Base-by-base conservation (phyloP, 37 sponge, comb jelly and placozoan species). In the Spongilla lacustris region DNA sequence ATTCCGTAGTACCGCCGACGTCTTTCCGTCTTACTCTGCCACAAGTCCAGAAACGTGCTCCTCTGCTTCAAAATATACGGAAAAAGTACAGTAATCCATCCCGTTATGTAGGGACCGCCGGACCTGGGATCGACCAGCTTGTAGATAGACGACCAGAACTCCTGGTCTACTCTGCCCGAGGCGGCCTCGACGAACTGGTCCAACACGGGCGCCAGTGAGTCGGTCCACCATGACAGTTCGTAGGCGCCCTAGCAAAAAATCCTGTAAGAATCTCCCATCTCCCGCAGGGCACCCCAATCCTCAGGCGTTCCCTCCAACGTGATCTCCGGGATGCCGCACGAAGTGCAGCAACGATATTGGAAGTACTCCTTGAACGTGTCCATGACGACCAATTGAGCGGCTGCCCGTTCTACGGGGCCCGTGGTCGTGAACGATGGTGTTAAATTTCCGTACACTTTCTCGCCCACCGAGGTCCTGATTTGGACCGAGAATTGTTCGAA, bases 291-390 rank as follows among this genome's bases (percentile, higher is more conserved):
- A 36, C 79, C 70, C 92, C 92, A 92, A 74, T 92, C 92, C 12
- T 83, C 80, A 12, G 49, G 36, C 17, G 92, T 83, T 36, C 92
- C 92, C 46, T 84, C 84, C n/a, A 92, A 70, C 35, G 92, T 92
- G 29, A 92, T 83, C 71, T 83, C 84, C 35, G 92, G 92, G 28
- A 92, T 84, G 19, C 92, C 92, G 87, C 92, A 92, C 0, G 33
- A 23, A 25, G 79, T 69, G 10, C n/a, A 12, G 5, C 70, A 12
- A 27, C 38, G 31, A 68, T 80, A 92, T 21, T 22, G 26, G 36
- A 92, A 92, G 37, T 87, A 92, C 28, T 77, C 34, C 73, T 92
- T 78, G 73, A 92, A 68, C 23, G 79, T 32, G 26, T 83, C 81
- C 92, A 92, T 92, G 58, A 92, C 74, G 17, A 84, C 84, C 11